Percentiles rank a stretch among this genome's conserved stretches.
These are phyloP conservation scores for Xenops minutus DNA, from an alignment of 2,797 vertebrate species.

Conservation along the genomic window DNA sequence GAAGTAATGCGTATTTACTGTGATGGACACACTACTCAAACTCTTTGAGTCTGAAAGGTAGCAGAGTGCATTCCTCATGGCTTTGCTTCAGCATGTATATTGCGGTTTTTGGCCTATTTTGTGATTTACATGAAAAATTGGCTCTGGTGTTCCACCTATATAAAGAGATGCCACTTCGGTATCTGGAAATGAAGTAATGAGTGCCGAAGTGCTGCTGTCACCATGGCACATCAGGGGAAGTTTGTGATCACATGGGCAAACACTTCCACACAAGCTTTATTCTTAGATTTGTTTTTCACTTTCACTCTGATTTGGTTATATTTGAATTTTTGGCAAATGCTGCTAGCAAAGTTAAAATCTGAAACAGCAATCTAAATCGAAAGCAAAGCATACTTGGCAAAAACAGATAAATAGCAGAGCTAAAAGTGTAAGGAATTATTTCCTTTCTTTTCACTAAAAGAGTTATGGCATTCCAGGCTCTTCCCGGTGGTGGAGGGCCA, in stretches of 20 bases:
- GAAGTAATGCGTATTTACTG: neutral
- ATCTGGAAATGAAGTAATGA: neutral
- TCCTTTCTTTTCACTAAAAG: neutral
- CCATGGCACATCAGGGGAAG: neutral
- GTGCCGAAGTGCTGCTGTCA: neutral
- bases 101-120: neutral
- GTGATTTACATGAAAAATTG: neutral
- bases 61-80: neutral
- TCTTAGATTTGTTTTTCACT: conserved; percentile 31
- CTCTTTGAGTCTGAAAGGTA: neutral
- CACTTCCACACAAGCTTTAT: conserved; percentile 26
- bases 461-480: neutral
- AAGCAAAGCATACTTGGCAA: neutral
- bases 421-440: neutral
- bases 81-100: neutral
- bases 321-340: conserved; percentile 35
- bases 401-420: conserved; percentile 1
- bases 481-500: neutral
- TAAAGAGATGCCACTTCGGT: neutral
- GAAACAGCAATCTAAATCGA: neutral
- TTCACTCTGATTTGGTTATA: neutral
- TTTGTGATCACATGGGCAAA: neutral
- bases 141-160: neutral
- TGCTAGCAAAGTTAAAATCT: conserved; percentile 25
- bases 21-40: neutral